Evolutionary conservation across 2,797 vertebrate species (phyloP), one percentile per base, ranked within the genome.

Genomic region (Mormyrops boulengeri): DNA sequence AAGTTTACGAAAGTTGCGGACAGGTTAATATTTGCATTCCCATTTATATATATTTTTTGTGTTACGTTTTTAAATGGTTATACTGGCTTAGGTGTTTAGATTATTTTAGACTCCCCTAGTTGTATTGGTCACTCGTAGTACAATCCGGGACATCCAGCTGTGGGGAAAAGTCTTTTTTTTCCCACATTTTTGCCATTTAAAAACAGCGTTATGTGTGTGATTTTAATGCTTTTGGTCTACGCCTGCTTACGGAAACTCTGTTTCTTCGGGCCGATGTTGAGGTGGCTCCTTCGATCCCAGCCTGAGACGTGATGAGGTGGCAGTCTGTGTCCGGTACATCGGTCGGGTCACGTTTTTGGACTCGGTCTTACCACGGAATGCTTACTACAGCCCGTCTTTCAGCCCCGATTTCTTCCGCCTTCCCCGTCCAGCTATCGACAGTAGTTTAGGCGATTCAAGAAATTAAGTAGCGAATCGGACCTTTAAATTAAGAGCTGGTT

Each of bases 251-350:
- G 19, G 47, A 85, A 22, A 44, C 73, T 55, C 14, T 6, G 66
- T 14, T 73, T 73, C 26, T 34, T 73, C 66, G 66, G 30, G 66
- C 12, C 26, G 30, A 38, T 38, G 66, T 73, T 34, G 66, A 38
- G 69, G 69, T 17, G 2, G 30, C 69, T 38, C 69, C 69, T 62
- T 22, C 44, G n/a, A 62, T 89, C 55, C 53, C 53, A 89, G 88
- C 53, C 77, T 34, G 41, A 47, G 26, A 57, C 77, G 55, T 85
- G 80, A 89, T 89, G 80, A 89, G 88, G 88, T 89, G 88, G 88
- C 80, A 62, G 22, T 55, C 49, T 34, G 26, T 87, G 85, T 87
- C 82, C 82, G 44, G 19, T 85, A 62, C 52, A 30, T 2, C 34
- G 85, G 82, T 85, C 82, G 34, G 80, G 80, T 85, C 80, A 60